Conservation (phyloP, 2,888 invertebrate species). For the Drosophila pseudotakahashii region DNA sequence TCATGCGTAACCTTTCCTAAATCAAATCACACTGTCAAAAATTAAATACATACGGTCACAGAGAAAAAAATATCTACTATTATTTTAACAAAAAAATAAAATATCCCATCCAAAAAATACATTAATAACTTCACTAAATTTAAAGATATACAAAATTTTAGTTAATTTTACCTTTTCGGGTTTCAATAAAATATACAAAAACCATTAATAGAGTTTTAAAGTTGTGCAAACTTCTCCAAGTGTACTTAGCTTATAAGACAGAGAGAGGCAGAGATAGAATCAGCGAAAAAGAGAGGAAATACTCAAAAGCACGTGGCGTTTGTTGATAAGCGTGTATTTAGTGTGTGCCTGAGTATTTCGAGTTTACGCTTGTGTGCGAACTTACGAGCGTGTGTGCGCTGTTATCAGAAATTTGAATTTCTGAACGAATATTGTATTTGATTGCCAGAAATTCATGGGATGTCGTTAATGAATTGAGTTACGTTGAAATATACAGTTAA, state of each 20-base stretch:
- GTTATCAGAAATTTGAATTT: conserved; percentile 30
- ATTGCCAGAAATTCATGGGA: neutral
- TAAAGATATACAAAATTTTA: too few relatives aligned
- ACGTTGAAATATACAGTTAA: too few relatives aligned
- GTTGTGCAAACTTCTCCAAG: neutral
- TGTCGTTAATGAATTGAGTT: neutral
- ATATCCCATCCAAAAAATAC: neutral
- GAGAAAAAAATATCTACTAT: neutral
- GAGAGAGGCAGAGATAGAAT: conserved; percentile 5
- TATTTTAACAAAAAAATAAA: too few relatives aligned
- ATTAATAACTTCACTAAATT: too few relatives aligned
- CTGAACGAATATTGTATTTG: conserved; percentile 7
- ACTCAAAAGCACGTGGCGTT: conserved; percentile 28
- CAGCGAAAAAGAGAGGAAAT: conserved; percentile 6
- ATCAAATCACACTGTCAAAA: conserved; percentile 6
- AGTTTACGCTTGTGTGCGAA: neutral
- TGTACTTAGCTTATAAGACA: neutral
- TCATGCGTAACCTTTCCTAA: conserved; percentile 35
- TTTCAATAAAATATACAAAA: too few relatives aligned
- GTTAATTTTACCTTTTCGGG: too few relatives aligned
- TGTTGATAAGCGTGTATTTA: conserved; percentile 18
- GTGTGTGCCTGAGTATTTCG: neutral
- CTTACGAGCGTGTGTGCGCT: neutral
- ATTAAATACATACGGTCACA: neutral
- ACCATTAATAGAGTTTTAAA: too few relatives aligned